Evolutionary conservation across 2,797 vertebrate genomes (phyloP).

Genomic region (Phyllotis vaccarum): DNA sequence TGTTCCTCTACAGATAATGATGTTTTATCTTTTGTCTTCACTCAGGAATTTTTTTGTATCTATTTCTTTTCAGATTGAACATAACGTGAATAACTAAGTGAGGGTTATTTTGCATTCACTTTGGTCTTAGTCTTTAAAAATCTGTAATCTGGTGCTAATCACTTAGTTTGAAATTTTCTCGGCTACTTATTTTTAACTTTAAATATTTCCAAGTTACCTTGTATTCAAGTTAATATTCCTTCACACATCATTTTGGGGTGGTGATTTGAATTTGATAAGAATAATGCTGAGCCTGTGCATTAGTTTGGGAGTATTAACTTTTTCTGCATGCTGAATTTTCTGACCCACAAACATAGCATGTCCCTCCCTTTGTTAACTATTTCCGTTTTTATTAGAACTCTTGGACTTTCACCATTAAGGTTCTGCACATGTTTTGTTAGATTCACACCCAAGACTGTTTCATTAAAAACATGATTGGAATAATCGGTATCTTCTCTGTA

Average conservation of each 20-base stretch:
- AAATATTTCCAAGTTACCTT: conserved; percentile 46
- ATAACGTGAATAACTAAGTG: neutral
- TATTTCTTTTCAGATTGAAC: conserved; percentile 4
- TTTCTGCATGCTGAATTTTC: neutral
- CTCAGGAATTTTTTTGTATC: conserved; percentile 33
- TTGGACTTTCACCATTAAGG: neutral
- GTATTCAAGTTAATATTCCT: neutral
- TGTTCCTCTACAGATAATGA: neutral
- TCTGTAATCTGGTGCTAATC: neutral
- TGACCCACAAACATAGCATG: neutral
- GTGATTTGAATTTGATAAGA: neutral
- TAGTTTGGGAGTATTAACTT: neutral
- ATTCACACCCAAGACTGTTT: neutral
- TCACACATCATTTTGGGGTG: neutral
- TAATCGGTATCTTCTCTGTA: neutral
- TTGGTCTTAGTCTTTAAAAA: neutral
- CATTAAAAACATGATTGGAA: neutral
- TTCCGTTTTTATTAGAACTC: conserved; percentile 36
- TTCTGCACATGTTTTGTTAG: neutral
- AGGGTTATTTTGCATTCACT: neutral
- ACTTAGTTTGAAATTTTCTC: conserved; percentile 41
- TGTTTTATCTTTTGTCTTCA: neutral
- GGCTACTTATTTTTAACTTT: neutral
- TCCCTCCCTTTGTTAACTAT: neutral
- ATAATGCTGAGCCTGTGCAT: neutral